Base-by-base conservation (phyloP, 2,113 vertebrate species). In the Misgurnus anguillicaudatus region DNA sequence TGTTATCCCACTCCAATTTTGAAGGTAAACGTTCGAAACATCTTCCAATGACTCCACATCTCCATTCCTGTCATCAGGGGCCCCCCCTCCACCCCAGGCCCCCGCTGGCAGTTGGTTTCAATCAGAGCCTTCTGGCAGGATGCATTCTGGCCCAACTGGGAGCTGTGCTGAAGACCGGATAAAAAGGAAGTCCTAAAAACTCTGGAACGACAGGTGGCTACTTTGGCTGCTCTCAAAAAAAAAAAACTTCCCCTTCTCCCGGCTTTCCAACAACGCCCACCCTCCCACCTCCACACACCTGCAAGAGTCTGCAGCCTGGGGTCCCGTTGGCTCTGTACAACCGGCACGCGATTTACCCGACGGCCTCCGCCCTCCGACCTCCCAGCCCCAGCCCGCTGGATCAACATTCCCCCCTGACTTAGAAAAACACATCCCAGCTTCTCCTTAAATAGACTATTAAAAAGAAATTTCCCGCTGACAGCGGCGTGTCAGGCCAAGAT, bases 111-210 rank as follows among this genome's bases (percentile, higher is more conserved):
- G 88, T 87, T 89, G 87, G 87, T 89, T 89, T 89, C 85, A 86
- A 89, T 89, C 85, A 88, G 86, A 14, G 75, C 71, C 82, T 85
- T 86, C 82, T 88, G 86, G 85, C 84, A 84, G 86, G 85, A 86
- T 76, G 71, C 81, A 79, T 66, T 41, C 75, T 81, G 80, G 78
- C 81, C 85, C 84, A 70, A 86, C 80, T 85, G 88, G 88, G 87
- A 89, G 86, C 75, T 69, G 80, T 77, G 80, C 78, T 87, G 85
- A 86, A 86, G 82, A 86, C 87, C 85, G 87, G 87, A 89, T 89
- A 84, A 88, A 88, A 84, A 89, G 87, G 85, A 89, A 89, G 86
- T 86, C 87, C 86, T 89, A 86, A 87, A 88, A 86, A 85, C 80
- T 72, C 80, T 64, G 79, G 83, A 86, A 86, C 73, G 81, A 89